These are phyloP conservation scores for Phocoena sinus DNA, from an alignment of 2,113 vertebrate genomes.

Conservation along the genomic window DNA sequence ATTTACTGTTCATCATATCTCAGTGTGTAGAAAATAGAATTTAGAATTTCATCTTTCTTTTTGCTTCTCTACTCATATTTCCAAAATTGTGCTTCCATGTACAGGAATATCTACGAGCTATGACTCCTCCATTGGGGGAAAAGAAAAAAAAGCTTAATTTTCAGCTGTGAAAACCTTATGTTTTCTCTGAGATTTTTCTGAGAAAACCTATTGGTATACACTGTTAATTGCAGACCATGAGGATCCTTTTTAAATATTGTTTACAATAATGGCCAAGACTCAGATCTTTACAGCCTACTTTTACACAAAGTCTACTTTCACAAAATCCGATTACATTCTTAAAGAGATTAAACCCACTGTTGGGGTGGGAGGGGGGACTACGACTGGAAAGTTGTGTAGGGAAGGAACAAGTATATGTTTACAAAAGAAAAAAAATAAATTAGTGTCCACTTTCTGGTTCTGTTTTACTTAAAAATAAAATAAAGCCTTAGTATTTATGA, in stretches of 20 bases:
- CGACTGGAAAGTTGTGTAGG: neutral
- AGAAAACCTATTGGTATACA: neutral
- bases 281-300: neutral
- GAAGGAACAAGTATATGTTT: neutral
- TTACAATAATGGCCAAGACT: neutral
- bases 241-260: neutral
- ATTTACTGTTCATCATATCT: neutral
- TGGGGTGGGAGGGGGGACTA: neutral
- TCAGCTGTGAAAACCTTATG: neutral
- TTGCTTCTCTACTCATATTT: neutral
- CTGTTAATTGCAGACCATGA: neutral
- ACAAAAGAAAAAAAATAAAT: neutral
- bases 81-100: neutral
- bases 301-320: neutral
- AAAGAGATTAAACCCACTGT: neutral
- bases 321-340: neutral
- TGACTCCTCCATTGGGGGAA: neutral
- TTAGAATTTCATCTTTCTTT: neutral
- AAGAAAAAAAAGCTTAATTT: neutral
- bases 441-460: neutral
- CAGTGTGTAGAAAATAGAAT: neutral
- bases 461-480: neutral
- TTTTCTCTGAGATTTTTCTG: neutral
- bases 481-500: neutral
- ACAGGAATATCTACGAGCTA: neutral